Conservation (phyloP, 2,797 vertebrate species). For the Esox masquinongy region DNA sequence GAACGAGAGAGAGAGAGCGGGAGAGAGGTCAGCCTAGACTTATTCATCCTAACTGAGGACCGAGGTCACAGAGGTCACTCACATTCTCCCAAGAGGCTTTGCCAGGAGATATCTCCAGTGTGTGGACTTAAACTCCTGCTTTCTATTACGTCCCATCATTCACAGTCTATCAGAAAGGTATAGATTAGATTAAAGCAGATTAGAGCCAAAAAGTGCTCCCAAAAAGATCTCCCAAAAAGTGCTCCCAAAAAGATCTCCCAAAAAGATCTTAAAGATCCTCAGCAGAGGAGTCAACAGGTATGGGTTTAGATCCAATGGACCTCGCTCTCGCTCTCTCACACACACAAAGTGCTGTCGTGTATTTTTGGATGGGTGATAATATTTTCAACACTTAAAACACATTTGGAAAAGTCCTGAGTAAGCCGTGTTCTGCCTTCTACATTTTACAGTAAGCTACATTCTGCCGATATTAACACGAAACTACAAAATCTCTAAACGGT, state of each 20-base stretch:
- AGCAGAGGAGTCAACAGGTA: slow-evolving; percentile 71
- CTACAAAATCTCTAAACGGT: too few species aligned
- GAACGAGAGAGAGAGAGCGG: background rate
- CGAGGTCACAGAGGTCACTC: slow-evolving; percentile 64
- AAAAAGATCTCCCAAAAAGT: slow-evolving; percentile 71
- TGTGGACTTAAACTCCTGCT: slow-evolving; percentile 70
- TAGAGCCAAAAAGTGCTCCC: slow-evolving; percentile 68
- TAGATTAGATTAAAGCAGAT: slow-evolving; percentile 81
- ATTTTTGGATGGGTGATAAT: too few species aligned
- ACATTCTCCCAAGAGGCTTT: slow-evolving; percentile 72
- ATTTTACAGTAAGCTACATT: too few species aligned
- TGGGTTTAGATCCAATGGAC: slow-evolving; percentile 64
- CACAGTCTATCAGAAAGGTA: slow-evolving; percentile 70
- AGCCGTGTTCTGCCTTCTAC: too few species aligned
- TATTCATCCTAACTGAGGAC: slow-evolving; percentile 66
- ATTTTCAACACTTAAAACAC: too few species aligned
- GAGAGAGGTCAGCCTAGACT: slow-evolving; percentile 56
- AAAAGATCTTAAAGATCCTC: slow-evolving; percentile 73
- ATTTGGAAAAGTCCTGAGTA: too few species aligned
- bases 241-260: slow-evolving; percentile 67
- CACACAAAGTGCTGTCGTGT: too few species aligned
- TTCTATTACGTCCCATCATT: slow-evolving; percentile 68
- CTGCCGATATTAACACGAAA: too few species aligned
- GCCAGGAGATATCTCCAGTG: slow-evolving; percentile 67
- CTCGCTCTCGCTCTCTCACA: too few species aligned